Evolutionary conservation across 2,113 vertebrate species (phyloP).

Genomic region (Sigmodon hispidus): DNA sequence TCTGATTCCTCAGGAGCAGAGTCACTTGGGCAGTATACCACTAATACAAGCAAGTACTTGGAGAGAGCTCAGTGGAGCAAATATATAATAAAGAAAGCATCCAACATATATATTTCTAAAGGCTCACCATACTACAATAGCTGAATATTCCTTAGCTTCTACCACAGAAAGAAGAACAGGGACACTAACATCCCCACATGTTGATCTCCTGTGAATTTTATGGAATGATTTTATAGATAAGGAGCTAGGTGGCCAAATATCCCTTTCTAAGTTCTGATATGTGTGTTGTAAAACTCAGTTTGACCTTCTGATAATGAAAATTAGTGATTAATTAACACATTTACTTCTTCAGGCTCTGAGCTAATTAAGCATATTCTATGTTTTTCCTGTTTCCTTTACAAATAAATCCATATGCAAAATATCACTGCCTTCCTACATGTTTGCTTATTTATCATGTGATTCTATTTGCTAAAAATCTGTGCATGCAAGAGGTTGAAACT

Average conservation of each 20-base stretch:
- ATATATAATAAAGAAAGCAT: slow-evolving; percentile 45
- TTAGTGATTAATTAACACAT: slow-evolving; percentile 73
- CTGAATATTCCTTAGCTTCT: slow-evolving; percentile 31
- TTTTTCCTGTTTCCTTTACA: slow-evolving; percentile 65
- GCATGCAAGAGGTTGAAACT: slow-evolving; percentile 36
- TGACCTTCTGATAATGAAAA: slow-evolving; percentile 72
- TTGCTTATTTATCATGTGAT: slow-evolving; percentile 74
- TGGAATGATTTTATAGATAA: slow-evolving; percentile 40
- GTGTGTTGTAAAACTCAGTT: slow-evolving; percentile 6
- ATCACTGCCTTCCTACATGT: slow-evolving; percentile 69
- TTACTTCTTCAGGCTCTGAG: slow-evolving; percentile 58
- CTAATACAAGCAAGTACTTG: slow-evolving; percentile 41
- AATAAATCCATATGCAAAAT: slow-evolving; percentile 76
- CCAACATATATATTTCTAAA: background rate
- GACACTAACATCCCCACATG: background rate
- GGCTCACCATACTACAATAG: background rate
- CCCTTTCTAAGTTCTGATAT: slow-evolving; percentile 56
- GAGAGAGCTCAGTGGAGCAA: background rate
- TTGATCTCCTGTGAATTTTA: background rate
- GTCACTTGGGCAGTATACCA: background rate
- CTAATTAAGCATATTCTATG: slow-evolving; percentile 70
- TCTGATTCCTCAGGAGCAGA: slow-evolving; percentile 32
- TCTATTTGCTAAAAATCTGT: slow-evolving; percentile 73
- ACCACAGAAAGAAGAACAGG: background rate
- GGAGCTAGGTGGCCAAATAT: slow-evolving; percentile 46